phyloP scores from a whole-genome alignment of 1,140 invertebrate species.

The Whitmania pigra region DNA sequence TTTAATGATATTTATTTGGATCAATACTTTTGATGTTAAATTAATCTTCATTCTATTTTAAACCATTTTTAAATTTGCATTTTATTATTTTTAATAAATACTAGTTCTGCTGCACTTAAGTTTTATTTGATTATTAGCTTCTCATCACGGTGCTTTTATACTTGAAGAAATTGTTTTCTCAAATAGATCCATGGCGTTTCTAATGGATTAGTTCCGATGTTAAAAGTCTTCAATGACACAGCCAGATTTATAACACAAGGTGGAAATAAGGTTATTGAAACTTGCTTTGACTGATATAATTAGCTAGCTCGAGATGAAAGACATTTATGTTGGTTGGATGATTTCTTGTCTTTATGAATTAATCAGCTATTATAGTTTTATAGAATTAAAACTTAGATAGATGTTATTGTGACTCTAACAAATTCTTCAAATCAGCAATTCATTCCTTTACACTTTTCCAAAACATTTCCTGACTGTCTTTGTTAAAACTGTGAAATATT shows the following conservation, averaged over 20 bases:
- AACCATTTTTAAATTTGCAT: neutral
- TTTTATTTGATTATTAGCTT: no score
- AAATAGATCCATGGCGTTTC: slow-evolving; percentile 73
- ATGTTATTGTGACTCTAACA: no score
- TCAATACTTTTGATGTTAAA: neutral
- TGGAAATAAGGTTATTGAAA: slow-evolving; percentile 65
- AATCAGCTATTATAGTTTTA: no score
- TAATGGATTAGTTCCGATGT: slow-evolving; percentile 94
- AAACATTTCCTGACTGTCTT: no score
- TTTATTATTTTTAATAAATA: neutral
- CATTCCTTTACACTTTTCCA: no score
- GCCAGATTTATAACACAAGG: slow-evolving; percentile 95
- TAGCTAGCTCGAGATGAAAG: neutral
- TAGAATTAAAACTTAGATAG: no score
- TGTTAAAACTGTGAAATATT: no score
- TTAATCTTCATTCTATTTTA: neutral
- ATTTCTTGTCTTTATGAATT: no score
- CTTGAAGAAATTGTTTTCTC: slow-evolving; percentile 4
- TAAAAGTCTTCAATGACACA: slow-evolving; percentile 88
- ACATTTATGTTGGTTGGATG: neutral
- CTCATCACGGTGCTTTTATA: no score
- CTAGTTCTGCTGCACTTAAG: neutral
- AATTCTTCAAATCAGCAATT: no score
- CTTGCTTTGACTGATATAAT: neutral
- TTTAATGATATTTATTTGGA: slow-evolving; percentile 3